Conservation (phyloP, 2,888 invertebrate genomes). For the Formica aserva region DNA sequence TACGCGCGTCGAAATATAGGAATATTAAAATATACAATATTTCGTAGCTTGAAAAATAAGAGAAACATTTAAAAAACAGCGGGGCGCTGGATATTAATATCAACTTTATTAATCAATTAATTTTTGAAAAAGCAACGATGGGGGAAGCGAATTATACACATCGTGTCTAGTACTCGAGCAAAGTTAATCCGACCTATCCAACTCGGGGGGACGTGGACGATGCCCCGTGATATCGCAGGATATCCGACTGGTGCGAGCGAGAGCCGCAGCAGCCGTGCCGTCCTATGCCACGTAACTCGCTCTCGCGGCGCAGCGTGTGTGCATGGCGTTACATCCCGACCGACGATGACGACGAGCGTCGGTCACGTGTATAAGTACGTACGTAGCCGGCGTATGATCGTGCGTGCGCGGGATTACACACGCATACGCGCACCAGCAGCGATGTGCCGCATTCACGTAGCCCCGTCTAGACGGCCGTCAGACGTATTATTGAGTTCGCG, state of each 20-base stretch:
- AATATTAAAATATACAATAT: background rate
- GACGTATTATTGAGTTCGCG: constrained; percentile 84
- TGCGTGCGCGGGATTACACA: constrained; percentile 68
- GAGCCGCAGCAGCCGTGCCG: background rate
- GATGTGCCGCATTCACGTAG: constrained; percentile 64
- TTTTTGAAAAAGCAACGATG: background rate
- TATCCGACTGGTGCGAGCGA: constrained; percentile 18
- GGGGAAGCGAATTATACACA: background rate
- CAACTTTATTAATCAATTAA: background rate
- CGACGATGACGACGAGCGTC: constrained; percentile 28
- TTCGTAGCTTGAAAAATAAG: background rate
- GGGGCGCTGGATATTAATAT: background rate
- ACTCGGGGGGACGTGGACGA: constrained; percentile 4
- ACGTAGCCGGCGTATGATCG: constrained; percentile 44
- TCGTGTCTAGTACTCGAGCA: background rate
- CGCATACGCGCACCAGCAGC: constrained; percentile 62
- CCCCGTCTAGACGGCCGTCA: constrained; percentile 84
- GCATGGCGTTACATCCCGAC: constrained; percentile 30
- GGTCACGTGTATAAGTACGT: constrained; percentile 41
- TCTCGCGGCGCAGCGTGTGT: constrained; percentile 11
- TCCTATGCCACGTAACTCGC: constrained; percentile 21
- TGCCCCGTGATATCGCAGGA: constrained; percentile 8
- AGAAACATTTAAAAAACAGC: background rate
- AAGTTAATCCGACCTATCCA: background rate
- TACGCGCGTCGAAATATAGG: background rate